phyloP scores from a whole-genome alignment of 2,113 vertebrate species.

The Bos taurus region ARS-UCD2.0 NC_037345.1:6408501-6409000 shows the following conservation, averaged over 20 bases:
- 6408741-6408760: too few relatives aligned
- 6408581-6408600: not conserved
- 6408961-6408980: accelerated
- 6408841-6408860: not conserved
- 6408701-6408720: not conserved
- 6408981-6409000: not conserved
- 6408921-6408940: not conserved
- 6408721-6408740: accelerated
- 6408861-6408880: not conserved
- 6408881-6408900: not conserved
- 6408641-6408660: not conserved
- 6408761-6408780: too few relatives aligned
- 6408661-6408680: too few relatives aligned
- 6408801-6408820: not conserved
- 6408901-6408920: not conserved
- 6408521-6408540: not conserved
- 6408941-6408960: accelerated
- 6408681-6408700: not conserved
- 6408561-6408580: not conserved
- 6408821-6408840: not conserved
- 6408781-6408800: too few relatives aligned
- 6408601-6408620: not conserved
- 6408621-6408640: not conserved
- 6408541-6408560: not conserved
- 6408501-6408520: not conserved